A percentile compares a stretch with the other conserved stretches of the same genome.
Evolutionary conservation across 1,140 invertebrate genomes (phyloP).

Genomic region (Aphaenogaster floridana): DNA sequence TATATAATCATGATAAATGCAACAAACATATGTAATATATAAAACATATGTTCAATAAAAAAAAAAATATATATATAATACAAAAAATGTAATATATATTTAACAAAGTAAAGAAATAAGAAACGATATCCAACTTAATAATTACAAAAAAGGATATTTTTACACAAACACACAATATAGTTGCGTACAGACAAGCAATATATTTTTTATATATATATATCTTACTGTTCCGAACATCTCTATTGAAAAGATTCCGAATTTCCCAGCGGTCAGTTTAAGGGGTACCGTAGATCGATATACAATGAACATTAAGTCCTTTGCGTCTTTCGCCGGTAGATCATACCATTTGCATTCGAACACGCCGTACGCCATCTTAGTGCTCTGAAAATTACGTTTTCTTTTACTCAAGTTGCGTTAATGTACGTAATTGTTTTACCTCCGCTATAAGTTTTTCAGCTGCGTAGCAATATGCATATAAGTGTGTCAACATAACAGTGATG

Average conservation of each 20-base stretch:
- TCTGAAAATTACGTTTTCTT: conserved; percentile 20
- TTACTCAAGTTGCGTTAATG: not conserved
- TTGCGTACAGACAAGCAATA: not conserved
- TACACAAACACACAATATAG: not conserved
- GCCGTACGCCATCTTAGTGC: conserved; percentile 2
- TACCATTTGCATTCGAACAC: conserved; percentile 41
- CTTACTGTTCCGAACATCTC: conserved; percentile 32
- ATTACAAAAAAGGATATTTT: not conserved
- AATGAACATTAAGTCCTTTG: conserved; percentile 34
- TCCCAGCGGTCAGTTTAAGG: conserved; percentile 29
- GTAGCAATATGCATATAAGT: conserved; percentile 67
- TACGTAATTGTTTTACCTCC: conserved; percentile 46
- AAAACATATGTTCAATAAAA: not conserved
- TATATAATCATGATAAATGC: not conserved
- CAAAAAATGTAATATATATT: not conserved
- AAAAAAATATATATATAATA: not conserved
- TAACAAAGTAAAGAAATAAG: not conserved
- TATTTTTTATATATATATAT: not conserved
- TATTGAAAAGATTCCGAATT: conserved; percentile 30
- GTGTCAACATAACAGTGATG: not conserved
- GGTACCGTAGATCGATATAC: conserved; percentile 19
- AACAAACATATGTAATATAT: not conserved
- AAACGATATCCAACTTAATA: not conserved
- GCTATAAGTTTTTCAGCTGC: conserved; percentile 55
- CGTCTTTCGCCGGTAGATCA: not conserved